Percentiles rank a stretch among this genome's conserved stretches.
Conservation (phyloP, 2,888 invertebrate genomes). For the Drosophila anomalata region DNA sequence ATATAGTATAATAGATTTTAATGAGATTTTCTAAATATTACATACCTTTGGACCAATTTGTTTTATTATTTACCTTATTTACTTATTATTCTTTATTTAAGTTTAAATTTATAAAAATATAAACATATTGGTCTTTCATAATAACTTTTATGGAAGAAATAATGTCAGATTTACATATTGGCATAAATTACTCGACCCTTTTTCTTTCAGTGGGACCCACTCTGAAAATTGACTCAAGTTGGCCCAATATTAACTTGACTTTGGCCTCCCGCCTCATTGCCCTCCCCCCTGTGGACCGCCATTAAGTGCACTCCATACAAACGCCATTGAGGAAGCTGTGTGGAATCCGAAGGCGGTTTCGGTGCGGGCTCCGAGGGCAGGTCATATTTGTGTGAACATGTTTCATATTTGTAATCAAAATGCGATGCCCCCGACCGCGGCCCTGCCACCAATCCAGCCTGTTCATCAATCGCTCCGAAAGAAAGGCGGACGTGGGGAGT, state of each 20-base stretch:
- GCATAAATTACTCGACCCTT: background rate
- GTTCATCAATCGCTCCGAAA: constrained; percentile 67
- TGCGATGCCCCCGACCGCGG: constrained; percentile 18
- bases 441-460: constrained; percentile 22
- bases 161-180: no score
- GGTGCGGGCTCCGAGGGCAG: constrained; percentile 13
- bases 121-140: no score
- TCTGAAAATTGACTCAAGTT: constrained; percentile 53
- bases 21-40: no score
- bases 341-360: background rate
- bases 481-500: constrained; percentile 8
- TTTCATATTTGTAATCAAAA: constrained; percentile 72
- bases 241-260: constrained; percentile 50
- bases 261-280: background rate
- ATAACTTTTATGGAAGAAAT: no score
- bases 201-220: constrained; percentile 18
- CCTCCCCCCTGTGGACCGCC: constrained; percentile 31
- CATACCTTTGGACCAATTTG: no score
- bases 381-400: constrained; percentile 47
- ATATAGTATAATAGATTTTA: no score
- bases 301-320: constrained; percentile 62
- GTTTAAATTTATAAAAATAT: no score
- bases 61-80: no score
- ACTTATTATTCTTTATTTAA: no score
- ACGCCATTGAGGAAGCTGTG: constrained; percentile 33